phyloP scores from a whole-genome alignment of 2,888 invertebrate genomes.

The Mythimna impura region DNA sequence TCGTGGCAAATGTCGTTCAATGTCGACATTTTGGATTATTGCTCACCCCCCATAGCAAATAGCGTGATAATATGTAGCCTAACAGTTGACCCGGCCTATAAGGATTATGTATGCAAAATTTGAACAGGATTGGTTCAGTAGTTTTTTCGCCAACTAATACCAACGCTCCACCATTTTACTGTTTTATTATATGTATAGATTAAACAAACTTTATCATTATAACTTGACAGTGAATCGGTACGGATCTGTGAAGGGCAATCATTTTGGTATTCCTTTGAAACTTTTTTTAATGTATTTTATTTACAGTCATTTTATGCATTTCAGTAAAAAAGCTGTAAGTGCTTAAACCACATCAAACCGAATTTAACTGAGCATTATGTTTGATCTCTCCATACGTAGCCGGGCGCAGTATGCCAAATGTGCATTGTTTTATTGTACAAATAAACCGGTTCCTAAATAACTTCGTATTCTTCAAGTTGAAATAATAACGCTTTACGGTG shows the following conservation, averaged over 20 bases:
- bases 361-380: conserved; percentile 42
- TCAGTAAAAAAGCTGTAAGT: conserved; percentile 28
- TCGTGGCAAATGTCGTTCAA: too few relatives aligned
- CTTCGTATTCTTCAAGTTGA: background rate
- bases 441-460: conserved; percentile 14
- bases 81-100: too few relatives aligned
- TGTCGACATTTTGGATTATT: too few relatives aligned
- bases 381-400: conserved; percentile 44
- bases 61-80: too few relatives aligned
- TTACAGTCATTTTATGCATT: conserved; percentile 30
- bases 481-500: conserved; percentile 11
- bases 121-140: too few relatives aligned
- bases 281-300: conserved; percentile 1
- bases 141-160: too few relatives aligned
- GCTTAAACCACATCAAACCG: conserved; percentile 55
- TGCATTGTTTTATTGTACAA: conserved; percentile 41
- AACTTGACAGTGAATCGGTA: too few relatives aligned
- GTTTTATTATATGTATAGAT: too few relatives aligned
- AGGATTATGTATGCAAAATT: too few relatives aligned
- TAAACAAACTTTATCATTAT: too few relatives aligned
- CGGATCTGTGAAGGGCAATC: background rate
- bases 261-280: conserved; percentile 3
- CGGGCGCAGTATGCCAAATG: conserved; percentile 9
- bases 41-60: too few relatives aligned
- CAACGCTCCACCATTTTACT: too few relatives aligned